A percentile compares a stretch with the other conserved stretches of the same genome.
Conservation (phyloP, 2,113 vertebrate genomes). For the Anarhynchus alexandrinus region DNA sequence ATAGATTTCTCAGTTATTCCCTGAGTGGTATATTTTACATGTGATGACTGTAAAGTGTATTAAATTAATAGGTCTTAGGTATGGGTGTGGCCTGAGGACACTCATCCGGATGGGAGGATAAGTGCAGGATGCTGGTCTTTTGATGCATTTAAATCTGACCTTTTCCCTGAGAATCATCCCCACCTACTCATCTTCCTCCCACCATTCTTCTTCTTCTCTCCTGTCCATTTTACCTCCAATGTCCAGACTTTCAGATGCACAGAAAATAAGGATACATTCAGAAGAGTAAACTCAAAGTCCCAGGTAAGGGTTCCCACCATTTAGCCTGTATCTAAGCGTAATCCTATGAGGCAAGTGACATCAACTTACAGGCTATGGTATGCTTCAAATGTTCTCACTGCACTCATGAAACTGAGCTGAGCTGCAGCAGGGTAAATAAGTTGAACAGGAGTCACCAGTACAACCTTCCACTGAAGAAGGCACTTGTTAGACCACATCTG, state of each 20-base stretch:
- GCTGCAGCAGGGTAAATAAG: neutral
- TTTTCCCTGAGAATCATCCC: neutral
- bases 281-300: neutral
- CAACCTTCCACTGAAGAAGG: neutral
- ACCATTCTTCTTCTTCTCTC: neutral
- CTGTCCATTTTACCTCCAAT: neutral
- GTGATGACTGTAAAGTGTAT: neutral
- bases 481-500: neutral
- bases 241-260: neutral
- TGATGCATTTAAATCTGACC: neutral
- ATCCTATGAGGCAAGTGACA: neutral
- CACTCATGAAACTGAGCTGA: neutral
- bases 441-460: neutral
- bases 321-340: neutral
- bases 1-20: neutral
- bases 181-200: neutral
- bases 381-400: neutral
- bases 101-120: neutral
- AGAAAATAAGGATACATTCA: neutral
- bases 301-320: neutral
- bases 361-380: neutral
- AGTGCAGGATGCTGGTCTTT: neutral
- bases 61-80: neutral
- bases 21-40: neutral
- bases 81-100: neutral